These are phyloP conservation scores for Prolemur simus DNA, from an alignment of 2,113 vertebrate species.

Conservation along the genomic window DNA sequence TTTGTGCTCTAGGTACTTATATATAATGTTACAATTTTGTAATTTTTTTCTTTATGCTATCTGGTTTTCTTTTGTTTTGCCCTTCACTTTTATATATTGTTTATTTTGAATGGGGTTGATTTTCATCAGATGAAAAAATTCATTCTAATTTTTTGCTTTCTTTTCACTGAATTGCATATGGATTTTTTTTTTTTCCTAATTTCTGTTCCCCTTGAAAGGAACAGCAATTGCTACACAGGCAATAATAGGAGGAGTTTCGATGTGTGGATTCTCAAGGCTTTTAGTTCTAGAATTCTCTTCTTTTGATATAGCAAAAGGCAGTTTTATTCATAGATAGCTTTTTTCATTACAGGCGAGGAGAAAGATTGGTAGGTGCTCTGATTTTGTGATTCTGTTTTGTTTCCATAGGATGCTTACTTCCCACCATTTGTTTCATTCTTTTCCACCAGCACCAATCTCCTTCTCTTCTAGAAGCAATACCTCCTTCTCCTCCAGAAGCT, in stretches of 20 bases:
- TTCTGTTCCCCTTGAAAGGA: neutral
- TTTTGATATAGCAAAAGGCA: neutral
- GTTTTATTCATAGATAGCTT: neutral
- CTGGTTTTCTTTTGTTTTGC: neutral
- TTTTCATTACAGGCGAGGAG: neutral
- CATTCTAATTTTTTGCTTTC: neutral
- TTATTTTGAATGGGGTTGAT: neutral
- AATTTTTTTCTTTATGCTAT: too few species aligned
- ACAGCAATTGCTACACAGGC: neutral
- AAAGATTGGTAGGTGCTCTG: neutral
- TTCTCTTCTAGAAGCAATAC: neutral
- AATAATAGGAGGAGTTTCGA: neutral
- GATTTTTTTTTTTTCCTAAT: neutral
- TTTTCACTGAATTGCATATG: neutral
- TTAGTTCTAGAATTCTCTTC: neutral
- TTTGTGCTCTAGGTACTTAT: too few species aligned
- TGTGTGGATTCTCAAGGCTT: neutral
- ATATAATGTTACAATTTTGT: too few species aligned
- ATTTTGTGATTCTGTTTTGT: neutral
- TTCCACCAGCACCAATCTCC: neutral
- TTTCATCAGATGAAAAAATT: neutral
- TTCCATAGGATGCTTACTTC: neutral
- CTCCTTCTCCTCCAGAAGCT: neutral
- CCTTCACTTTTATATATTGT: neutral
- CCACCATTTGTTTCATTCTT: neutral